Evolutionary conservation across 2,797 vertebrate species (phyloP), one percentile per base, ranked within the genome.

Genomic region (Sebastes aleutianus): DNA sequence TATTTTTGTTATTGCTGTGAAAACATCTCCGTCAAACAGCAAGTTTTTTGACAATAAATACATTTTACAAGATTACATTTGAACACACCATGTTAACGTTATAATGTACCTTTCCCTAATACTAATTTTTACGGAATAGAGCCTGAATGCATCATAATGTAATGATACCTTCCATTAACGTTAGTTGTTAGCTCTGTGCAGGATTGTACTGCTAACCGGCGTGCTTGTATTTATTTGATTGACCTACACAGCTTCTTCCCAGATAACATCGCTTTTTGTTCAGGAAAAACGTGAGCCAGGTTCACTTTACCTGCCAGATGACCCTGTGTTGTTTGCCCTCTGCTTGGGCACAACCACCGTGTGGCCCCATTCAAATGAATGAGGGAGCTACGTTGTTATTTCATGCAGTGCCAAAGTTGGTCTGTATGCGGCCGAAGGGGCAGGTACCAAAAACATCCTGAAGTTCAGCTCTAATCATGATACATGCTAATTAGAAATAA

Each of bases 381-480:
- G 32, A 68, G 12, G 9, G 26, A 14, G 39, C 39, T 61, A 29
- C 1, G 2, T 47, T 26, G 39, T 18, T 63, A 1, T 20, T 43
- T 47, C 14, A 47, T 47, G 1, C 16, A 47, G 43, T 18, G 29
- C 27, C 43, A 24, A 65, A 73, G 27, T 63, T 32, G 69, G 22
- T 61, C 47, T 39, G 50, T 76, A 7, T 3, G 12, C 6, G 16
- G 43, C n/a, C 14, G 22, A 56, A 61, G 36, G 16, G 34, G 24
- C 5, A 39, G 18, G n/a, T 29, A 34, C 31, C 56, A 61, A 61
- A 26, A 58, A 20, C n/a, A 8, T 8, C 53, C n/a, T 34, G 22
- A 70, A 36, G 65, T 67, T 73, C 24, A 31, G 13, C 14, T 62
- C 43, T 70, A 67, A 79, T 84, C 8, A 24, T 80, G 58, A 61